Base-by-base conservation (phyloP, 2,888 invertebrate species). In the Latrodectus hesperus region DNA sequence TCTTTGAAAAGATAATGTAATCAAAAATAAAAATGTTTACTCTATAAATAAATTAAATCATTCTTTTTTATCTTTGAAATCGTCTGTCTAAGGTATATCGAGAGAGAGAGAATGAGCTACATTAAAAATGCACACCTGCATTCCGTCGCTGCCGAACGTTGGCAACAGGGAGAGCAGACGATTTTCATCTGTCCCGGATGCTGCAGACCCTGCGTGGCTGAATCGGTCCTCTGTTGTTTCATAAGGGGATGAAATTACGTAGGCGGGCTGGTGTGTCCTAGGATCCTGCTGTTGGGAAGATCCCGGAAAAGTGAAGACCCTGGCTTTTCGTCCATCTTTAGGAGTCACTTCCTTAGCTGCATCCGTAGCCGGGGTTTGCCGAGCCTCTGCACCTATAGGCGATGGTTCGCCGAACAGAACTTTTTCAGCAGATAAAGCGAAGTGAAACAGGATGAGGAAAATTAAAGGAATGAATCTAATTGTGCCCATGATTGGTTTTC, bases 391-490 rank as follows among this genome's bases (percentile, higher is more conserved):
- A 1, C 16, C 17, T 12, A 84, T 76, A 16, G 88, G 80, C 9
- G 88, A n/a, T 0, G 86, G 86, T 77, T 88, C 78, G 5, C 84
- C 88, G 64, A 88, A 88, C 0, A 88, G 65, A 17, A 88, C 88
- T 65, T 88, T 88, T 55, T 88, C 88, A 3, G 71, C 84, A 5
- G 79, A 68, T 3, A 71, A 12, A 0, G 64, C 38, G 12, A 65
- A 53, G 51, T 75, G 53, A 60, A 75, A 9, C 2, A 77, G n/a
- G 8, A 52, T 10, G 3, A 70, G 9, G 16, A 77, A 12, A 9
- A 85, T 51, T 8, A 76, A 14, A 5, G 76, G 73, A 10, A 81
- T 16, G 8, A 77, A 22, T 12, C 76, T 5, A 6, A 17, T 26
- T 16, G 53, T 77, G 9, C 60, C 81, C 86, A 87, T 87, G 38